phyloP scores from a whole-genome alignment of 2,113 vertebrate genomes.

The Scortum barcoo region DNA sequence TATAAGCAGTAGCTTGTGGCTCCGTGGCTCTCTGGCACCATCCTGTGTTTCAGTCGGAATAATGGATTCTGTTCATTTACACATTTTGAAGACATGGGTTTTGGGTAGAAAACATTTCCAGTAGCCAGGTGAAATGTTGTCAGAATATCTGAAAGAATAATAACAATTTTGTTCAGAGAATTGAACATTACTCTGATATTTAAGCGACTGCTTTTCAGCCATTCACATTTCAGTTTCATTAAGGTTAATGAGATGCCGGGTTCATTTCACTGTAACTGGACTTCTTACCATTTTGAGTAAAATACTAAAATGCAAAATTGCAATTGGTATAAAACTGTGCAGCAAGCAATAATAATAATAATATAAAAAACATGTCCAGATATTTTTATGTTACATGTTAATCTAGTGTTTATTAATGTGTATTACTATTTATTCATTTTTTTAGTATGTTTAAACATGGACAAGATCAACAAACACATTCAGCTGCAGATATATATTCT shows the following conservation, averaged over 20 bases:
- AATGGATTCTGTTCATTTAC: conserved; percentile 33
- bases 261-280: not conserved
- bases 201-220: not conserved
- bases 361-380: not conserved
- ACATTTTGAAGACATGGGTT: not conserved
- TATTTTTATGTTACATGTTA: not conserved
- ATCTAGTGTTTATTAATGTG: not conserved
- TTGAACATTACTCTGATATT: not conserved
- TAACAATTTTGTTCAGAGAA: not conserved
- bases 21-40: conserved; percentile 80
- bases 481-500: not conserved
- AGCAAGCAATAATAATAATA: too few species aligned
- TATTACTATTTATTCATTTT: not conserved
- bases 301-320: not conserved
- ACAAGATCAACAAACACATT: not conserved
- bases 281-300: not conserved
- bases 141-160: not conserved
- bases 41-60: conserved; percentile 71
- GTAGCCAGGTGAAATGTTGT: not conserved
- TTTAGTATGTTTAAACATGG: not conserved
- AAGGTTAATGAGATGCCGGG: not conserved
- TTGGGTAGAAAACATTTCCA: not conserved
- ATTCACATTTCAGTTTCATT: not conserved
- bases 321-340: too few species aligned
- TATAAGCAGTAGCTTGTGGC: conserved; percentile 17